Base-by-base conservation (phyloP, 2,888 invertebrate species). In the Standfussiana lucernea region DNA sequence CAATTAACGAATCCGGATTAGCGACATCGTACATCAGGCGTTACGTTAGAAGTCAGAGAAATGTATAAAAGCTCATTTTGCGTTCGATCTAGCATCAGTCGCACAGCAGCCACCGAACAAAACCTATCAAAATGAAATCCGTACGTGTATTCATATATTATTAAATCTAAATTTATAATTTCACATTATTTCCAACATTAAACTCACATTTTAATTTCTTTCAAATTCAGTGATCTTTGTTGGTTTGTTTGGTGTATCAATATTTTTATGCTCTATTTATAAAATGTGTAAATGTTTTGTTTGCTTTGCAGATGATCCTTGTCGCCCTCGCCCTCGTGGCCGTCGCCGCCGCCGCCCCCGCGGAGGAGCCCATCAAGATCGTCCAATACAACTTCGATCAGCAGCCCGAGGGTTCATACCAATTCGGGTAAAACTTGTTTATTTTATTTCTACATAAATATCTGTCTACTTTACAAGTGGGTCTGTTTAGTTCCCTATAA, bases 271-370 rank as follows among this genome's bases (percentile, higher is more conserved):
- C 1, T 35, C 21, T 61, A 61, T 61, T 35, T 61, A 24, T 21
- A 50, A 50, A 24, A 61, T 21, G 35, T 61, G 13, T n/a, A n/a
- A n/a, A n/a, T 65, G 11, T 65, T 21, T 47, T 62, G 50, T 61
- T 72, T 75, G 62, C 5, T n/a, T 1, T 75, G 13, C 72, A 85
- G 86, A 74, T 87, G 28, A 76, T 85, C 67, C 11, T 85, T 13
- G 75, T 86, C 40, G 82, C 81, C 24, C 75, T 53, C 35, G 88
- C 87, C 66, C 77, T 89, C 28, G 87, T 84, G 84, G 89, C 87
- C 45, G 67, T 80, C 45, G 79, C 76, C 56, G 73, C 59, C 47
- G 87, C 87, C 24, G 47, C 65, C 1, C 83, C 77, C 21, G 70
- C 4, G 6, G 50, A 66, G 2, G 47, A 64, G 13, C 7, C 24